Percentiles rank a stretch among this genome's conserved stretches.
Evolutionary conservation across 2,888 invertebrate species (phyloP).

Genomic region (Herminia tarsipennalis): DNA sequence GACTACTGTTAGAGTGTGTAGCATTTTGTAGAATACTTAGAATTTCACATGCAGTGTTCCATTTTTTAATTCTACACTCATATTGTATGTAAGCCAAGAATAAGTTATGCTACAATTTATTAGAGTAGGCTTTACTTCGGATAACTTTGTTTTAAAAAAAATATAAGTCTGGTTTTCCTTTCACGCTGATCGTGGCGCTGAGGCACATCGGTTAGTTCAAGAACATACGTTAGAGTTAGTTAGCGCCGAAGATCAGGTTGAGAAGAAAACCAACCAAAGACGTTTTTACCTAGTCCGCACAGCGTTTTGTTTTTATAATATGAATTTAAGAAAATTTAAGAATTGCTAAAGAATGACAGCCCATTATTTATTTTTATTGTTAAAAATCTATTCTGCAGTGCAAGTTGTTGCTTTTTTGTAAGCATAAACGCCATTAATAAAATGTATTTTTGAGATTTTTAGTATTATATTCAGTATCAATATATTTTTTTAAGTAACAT

Average conservation of each 20-base stretch:
- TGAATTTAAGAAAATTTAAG: neutral
- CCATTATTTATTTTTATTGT: neutral
- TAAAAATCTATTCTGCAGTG: constrained; percentile 1
- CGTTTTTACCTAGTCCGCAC: constrained; percentile 2
- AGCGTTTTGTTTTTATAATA: constrained; percentile 1
- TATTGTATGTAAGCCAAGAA: constrained; percentile 1
- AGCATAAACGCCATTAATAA: constrained; percentile 14
- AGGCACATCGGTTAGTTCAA: too few relatives aligned
- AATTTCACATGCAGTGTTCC: constrained; percentile 35
- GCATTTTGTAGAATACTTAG: constrained; percentile 32
- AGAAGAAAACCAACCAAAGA: too few relatives aligned
- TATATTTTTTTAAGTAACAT: constrained; percentile 21
- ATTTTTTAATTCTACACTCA: constrained; percentile 3
- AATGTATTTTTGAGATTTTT: constrained; percentile 45
- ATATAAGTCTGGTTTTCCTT: too few relatives aligned
- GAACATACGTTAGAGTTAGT: too few relatives aligned
- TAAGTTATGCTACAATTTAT: too few relatives aligned
- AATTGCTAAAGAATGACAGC: neutral
- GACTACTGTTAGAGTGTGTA: constrained; percentile 19
- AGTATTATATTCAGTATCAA: constrained; percentile 49
- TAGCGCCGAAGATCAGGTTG: too few relatives aligned
- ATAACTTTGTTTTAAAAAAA: too few relatives aligned
- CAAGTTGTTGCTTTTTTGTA: constrained; percentile 10
- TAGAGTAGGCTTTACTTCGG: too few relatives aligned
- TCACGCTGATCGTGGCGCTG: too few relatives aligned